These are phyloP conservation scores for Sipunculus nudus DNA, from an alignment of 2,888 invertebrate genomes.

Conservation along the genomic window DNA sequence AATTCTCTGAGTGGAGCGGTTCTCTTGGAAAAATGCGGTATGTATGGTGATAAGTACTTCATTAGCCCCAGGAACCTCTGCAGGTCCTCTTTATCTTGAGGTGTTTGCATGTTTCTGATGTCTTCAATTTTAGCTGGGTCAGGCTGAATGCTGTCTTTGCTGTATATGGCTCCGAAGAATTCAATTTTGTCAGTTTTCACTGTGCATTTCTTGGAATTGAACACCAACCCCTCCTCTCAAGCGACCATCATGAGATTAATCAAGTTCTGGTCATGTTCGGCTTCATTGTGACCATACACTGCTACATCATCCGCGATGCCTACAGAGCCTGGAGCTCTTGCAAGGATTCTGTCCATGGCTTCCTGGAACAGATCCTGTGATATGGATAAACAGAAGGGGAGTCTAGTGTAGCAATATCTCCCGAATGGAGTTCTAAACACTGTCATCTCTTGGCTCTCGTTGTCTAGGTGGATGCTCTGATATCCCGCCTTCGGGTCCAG, in stretches of 20 bases:
- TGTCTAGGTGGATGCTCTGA: not conserved
- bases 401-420: not conserved
- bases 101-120: not conserved
- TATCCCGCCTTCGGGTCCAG: not conserved
- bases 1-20: no score
- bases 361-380: not conserved
- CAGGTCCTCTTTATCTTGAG: not conserved
- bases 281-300: not conserved
- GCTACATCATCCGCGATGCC: not conserved
- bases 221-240: not conserved
- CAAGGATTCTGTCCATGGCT: not conserved
- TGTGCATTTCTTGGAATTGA: not conserved
- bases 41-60: not conserved
- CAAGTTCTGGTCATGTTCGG: not conserved
- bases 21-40: not conserved
- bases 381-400: not conserved
- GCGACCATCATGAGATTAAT: not conserved
- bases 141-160: not conserved
- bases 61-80: not conserved
- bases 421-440: not conserved
- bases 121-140: not conserved
- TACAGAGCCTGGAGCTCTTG: not conserved
- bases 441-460: not conserved
- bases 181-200: not conserved
- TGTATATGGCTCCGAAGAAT: not conserved